Base-by-base conservation (phyloP, 2,888 invertebrate species). In the Drosophila pseudotalamancana region DNA sequence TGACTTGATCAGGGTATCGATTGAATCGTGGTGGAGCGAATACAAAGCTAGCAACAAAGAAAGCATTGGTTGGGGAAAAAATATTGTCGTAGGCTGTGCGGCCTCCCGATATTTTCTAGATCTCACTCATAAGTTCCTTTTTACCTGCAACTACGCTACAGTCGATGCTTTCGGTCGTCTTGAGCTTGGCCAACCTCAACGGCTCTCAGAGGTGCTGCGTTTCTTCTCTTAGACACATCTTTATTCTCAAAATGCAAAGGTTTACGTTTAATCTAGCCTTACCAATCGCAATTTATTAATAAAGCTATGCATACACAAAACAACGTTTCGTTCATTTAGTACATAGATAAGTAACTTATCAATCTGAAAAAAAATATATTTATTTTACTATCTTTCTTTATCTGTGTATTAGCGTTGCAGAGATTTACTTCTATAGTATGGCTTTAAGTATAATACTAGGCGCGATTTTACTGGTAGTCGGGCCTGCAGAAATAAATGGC, bases 21-120 rank as follows among this genome's bases (percentile, higher is more conserved):
- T 48, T 46, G 6, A 53, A 6, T 45, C 46, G 11, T 53, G 53
- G 53, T 53, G 53, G 53, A 19, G 8, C 16, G 32, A 53, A 12
- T 53, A 51, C 31, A 43, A 51, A 11, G 11, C 34, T 8, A 23
- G 32, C 12, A 9, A 25, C 0, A 11, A 8, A 6, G 23, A 25
- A 3, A 5, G n/a, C 2, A 16, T 45, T 3, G 46, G 53, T 1
- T 16, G 1, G 1, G 5, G 16, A 0, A 12, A n/a, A 8, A 14
- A 8, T 1, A 8, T 46, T 9, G 46, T 9, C 2, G 2, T 54
- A 2, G 54, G 54, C 14, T 54, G 54, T 29, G 54, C 54, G 19
- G 48, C 48, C 2, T 14, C 46, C 3, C 35, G 54, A 27, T 54
- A 4, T 21, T 48, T 3, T 8, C 3, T 6, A 5, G 11, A 29